Base-by-base conservation (phyloP, 2,797 vertebrate genomes). In the Valencia hispanica region DNA sequence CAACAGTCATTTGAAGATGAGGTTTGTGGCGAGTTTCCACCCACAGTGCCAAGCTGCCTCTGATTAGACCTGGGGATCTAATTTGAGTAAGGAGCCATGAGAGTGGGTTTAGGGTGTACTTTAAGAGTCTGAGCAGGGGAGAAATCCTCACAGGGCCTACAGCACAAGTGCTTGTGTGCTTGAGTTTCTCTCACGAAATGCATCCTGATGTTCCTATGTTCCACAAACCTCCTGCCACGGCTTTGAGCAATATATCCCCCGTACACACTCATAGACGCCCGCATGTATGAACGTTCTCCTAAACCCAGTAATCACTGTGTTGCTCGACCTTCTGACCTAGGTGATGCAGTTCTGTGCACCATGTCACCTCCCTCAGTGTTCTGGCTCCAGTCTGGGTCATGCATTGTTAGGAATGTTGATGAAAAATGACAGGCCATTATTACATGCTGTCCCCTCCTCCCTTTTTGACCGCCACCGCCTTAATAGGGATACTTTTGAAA, bases 11-110 rank as follows among this genome's bases (percentile, higher is more conserved):
- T 92, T 93, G 90, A 94, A 93, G 92, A 93, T 92, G 93, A 90
- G 92, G 92, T 92, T 92, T 94, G 94, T 87, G 94, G 94, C 90
- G 91, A 91, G 91, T 95, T 95, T 95, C 92, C 94, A 93, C 93
- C 91, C 94, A 92, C 93, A 93, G 91, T 74, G 83, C 88, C 90
- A 92, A 92, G 92, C 93, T 94, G 94, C 91, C 89, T 94, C 91
- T 94, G 93, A 95, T 94, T 94, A 95, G 90, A 94, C 92, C 91
- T 91, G 91, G 90, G 91, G 92, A 92, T 95, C 90, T 94, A 88
- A 93, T 95, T 94, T 94, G 91, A 90, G 86, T 87, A 88, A 83
- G 85, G 90, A 90, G 86, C 87, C 90, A 66, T 66, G 81, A 63
- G 77, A 84, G 83, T 80, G 85, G 83, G 79, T 89, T 89, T 22